Evolutionary conservation across 2,113 vertebrate species (phyloP).

Genomic region (Clarias batrachus): DNA sequence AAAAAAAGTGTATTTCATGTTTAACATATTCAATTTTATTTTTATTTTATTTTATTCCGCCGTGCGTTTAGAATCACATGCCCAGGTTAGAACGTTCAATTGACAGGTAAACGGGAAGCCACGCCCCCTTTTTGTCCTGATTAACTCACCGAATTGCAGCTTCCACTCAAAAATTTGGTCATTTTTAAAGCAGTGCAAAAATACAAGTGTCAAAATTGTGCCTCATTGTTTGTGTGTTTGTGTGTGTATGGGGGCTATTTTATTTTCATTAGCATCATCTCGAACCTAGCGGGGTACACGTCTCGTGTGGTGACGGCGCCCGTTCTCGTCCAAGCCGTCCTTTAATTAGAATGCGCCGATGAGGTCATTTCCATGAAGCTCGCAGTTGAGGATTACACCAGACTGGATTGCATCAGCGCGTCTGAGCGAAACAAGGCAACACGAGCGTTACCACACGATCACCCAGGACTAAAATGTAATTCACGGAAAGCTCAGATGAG

Average conservation of each 20-base stretch:
- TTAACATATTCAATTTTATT: no score
- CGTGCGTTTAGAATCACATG: background rate
- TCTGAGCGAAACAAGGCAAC: background rate
- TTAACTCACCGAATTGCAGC: background rate
- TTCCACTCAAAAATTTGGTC: no score
- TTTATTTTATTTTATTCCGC: no score
- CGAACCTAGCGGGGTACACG: background rate
- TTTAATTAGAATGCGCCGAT: background rate
- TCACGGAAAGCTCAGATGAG: background rate
- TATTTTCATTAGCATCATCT: background rate
- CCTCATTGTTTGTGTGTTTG: background rate
- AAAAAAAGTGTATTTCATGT: no score
- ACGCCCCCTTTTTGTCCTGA: background rate
- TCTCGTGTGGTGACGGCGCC: background rate
- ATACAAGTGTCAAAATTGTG: background rate
- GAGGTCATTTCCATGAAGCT: constrained; percentile 8
- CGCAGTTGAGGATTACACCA: background rate
- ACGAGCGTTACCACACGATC: background rate
- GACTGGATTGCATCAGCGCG: constrained; percentile 10
- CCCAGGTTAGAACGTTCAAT: background rate
- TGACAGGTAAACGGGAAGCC: background rate
- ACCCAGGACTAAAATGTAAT: background rate
- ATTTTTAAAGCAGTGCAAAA: background rate
- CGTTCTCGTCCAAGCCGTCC: background rate
- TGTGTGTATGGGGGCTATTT: background rate